Conservation (phyloP, 2,113 vertebrate species). For the Urocitellus parryii region DNA sequence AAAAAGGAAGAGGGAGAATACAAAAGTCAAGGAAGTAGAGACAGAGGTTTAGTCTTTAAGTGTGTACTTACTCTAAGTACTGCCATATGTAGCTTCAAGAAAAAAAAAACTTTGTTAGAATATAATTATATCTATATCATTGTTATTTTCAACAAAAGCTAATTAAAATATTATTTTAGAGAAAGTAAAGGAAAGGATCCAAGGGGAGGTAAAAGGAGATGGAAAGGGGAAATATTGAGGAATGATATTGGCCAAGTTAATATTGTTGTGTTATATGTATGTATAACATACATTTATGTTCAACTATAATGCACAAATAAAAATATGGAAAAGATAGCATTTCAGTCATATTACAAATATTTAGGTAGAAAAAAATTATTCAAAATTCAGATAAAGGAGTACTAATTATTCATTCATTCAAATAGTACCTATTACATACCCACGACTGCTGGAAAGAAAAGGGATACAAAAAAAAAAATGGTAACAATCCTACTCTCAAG, state of each 20-base stretch:
- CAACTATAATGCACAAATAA: too few species aligned
- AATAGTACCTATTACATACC: background rate
- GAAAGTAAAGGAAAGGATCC: background rate
- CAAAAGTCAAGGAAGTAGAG: constrained; percentile 25
- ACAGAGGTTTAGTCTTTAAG: background rate
- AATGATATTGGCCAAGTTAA: too few species aligned
- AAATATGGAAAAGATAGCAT: background rate
- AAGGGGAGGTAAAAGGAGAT: too few species aligned
- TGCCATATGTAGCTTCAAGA: constrained; percentile 86
- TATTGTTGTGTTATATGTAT: too few species aligned
- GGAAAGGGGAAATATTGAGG: too few species aligned
- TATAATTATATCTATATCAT: background rate
- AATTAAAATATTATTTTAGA: constrained; percentile 55
- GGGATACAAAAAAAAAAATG: background rate
- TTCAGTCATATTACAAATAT: constrained; percentile 25
- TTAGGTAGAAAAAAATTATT: constrained; percentile 24
- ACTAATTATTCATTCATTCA: constrained; percentile 39
- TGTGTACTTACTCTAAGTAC: constrained; percentile 87
- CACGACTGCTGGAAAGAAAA: background rate
- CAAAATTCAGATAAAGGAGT: constrained; percentile 32
- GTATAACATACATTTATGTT: too few species aligned
- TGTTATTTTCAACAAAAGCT: constrained; percentile 19
- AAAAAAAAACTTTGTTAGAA: constrained; percentile 71
- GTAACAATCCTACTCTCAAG: constrained; percentile 22
- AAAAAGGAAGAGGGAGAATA: background rate